These are phyloP conservation scores for Drosophila paulistorum DNA, from an alignment of 1,140 invertebrate genomes.

Conservation along the genomic window DNA sequence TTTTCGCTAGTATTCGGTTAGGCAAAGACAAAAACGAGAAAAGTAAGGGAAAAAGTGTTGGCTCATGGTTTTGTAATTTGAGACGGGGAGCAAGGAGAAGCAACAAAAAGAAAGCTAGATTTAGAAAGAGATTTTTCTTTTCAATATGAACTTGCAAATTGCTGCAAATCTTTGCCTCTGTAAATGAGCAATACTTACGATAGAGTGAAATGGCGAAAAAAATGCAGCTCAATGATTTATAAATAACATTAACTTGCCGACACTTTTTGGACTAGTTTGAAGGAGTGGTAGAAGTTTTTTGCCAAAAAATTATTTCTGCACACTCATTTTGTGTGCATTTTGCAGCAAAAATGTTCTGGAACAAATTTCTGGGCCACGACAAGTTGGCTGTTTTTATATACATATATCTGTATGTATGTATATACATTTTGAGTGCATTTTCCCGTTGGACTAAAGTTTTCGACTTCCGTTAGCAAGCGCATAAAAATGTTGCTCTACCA, in stretches of 20 bases:
- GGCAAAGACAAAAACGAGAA: constrained; percentile 2
- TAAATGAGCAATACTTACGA: constrained; percentile 37
- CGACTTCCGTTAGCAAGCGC: constrained; percentile 71
- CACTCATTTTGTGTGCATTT: constrained; percentile 72
- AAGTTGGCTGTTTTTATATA: constrained; percentile 35
- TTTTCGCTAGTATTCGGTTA: constrained; percentile 32
- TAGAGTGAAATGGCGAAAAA: constrained; percentile 30
- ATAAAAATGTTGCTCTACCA: constrained; percentile 58
- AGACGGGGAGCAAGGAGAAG: background rate
- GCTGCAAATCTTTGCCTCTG: constrained; percentile 17
- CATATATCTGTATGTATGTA: background rate
- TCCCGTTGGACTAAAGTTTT: constrained; percentile 70
- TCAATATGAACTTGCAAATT: constrained; percentile 5
- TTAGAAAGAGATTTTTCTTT: constrained; percentile 8
- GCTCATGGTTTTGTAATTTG: constrained; percentile 11
- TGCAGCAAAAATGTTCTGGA: constrained; percentile 41
- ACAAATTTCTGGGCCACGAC: constrained; percentile 50
- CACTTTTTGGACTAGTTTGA: constrained; percentile 38
- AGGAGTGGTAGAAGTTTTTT: constrained; percentile 66
- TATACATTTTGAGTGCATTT: constrained; percentile 62
- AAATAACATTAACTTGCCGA: constrained; percentile 66
- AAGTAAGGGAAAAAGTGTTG: background rate
- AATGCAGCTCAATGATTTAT: constrained; percentile 42
- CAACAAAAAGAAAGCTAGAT: background rate
- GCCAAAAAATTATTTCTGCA: constrained; percentile 66